A percentile compares a stretch with the other conserved stretches of the same genome.
These are phyloP conservation scores for Sinocyclocheilus anophthalmus DNA, from an alignment of 2,113 vertebrate species.

Conservation along the genomic window DNA sequence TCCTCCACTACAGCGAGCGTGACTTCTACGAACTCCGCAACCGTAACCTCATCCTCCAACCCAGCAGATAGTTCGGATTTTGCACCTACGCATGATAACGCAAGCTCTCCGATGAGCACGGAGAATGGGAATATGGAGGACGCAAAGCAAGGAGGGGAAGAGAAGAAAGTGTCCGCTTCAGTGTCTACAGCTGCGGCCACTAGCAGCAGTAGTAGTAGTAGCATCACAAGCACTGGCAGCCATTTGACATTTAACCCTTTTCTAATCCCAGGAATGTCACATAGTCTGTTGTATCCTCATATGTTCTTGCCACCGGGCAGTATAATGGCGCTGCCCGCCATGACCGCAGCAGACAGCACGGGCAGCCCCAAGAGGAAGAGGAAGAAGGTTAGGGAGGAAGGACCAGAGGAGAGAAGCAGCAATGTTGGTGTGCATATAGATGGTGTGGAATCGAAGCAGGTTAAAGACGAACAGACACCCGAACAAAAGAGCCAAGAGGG, in stretches of 20 bases:
- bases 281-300: slow-evolving; percentile 95
- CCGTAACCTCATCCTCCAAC: slow-evolving; percentile 51
- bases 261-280: slow-evolving; percentile 95
- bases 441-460: background rate
- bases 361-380: slow-evolving; percentile 90
- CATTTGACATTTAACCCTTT: slow-evolving; percentile 98
- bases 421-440: background rate
- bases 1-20: slow-evolving; percentile 55
- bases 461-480: slow-evolving; percentile 53
- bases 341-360: slow-evolving; percentile 77
- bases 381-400: slow-evolving; percentile 85
- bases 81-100: slow-evolving; percentile 65
- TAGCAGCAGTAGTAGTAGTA: slow-evolving; percentile 63
- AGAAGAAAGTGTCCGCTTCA: slow-evolving; percentile 74
- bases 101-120: slow-evolving; percentile 36
- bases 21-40: slow-evolving; percentile 60
- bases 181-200: slow-evolving; percentile 74
- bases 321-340: slow-evolving; percentile 89
- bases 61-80: slow-evolving; percentile 49
- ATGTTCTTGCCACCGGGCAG: slow-evolving; percentile 96
- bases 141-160: slow-evolving; percentile 70
- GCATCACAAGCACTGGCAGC: slow-evolving; percentile 58
- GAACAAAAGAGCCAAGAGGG: slow-evolving; percentile 40
- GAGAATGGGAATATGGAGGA: slow-evolving; percentile 59
- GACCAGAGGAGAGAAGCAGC: slow-evolving; percentile 45